Conservation (phyloP, 2,113 vertebrate species). For the Zapornia atra region DNA sequence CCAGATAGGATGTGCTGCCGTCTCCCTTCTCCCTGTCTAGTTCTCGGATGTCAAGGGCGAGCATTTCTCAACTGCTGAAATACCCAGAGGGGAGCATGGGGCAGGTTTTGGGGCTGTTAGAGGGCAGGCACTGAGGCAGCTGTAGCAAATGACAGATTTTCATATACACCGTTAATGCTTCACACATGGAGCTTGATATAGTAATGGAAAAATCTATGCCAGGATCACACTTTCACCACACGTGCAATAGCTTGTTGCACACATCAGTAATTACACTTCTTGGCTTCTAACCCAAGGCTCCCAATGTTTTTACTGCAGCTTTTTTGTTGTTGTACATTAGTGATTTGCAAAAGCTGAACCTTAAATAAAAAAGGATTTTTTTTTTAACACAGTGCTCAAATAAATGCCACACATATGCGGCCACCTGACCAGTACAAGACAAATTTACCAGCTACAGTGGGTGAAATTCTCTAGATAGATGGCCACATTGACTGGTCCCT, state of each 20-base stretch:
- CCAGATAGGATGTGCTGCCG: neutral
- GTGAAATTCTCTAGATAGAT: neutral
- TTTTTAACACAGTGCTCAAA: neutral
- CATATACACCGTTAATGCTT: neutral
- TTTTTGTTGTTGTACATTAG: neutral
- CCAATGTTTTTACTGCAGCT: neutral
- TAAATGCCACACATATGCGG: neutral
- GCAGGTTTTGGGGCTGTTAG: neutral
- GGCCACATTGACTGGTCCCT: neutral
- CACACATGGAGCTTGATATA: neutral
- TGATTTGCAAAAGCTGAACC: neutral
- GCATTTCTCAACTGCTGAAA: neutral
- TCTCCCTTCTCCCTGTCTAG: neutral
- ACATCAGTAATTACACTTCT: neutral
- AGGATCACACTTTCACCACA: neutral
- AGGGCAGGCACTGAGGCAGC: neutral
- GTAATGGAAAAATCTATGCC: slow-evolving; percentile 32
- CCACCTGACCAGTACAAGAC: neutral
- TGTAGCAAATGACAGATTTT: neutral
- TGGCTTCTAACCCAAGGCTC: neutral
- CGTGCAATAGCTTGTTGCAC: neutral
- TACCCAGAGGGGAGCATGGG: fast-evolving
- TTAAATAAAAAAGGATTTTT: neutral
- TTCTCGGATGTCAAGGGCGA: neutral
- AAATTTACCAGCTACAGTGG: neutral